A percentile compares a stretch with the other conserved stretches of the same genome.
Evolutionary conservation across 2,113 vertebrate species (phyloP).

Genomic region (Pangasianodon hypophthalmus): DNA sequence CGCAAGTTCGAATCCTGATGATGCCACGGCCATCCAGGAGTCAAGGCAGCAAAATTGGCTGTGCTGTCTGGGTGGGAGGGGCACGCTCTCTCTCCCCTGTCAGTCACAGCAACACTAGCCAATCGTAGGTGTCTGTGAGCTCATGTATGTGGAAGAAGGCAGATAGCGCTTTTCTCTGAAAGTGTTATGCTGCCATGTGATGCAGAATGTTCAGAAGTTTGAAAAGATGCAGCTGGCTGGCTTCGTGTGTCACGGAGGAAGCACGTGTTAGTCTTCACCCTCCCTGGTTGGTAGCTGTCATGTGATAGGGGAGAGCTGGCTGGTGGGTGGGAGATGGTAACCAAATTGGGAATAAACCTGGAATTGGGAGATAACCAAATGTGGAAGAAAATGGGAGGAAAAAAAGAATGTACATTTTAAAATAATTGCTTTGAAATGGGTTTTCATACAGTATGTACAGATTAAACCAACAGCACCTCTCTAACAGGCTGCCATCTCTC

Average conservation of each 20-base stretch:
- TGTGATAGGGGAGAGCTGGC: background rate
- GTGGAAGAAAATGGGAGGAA: background rate
- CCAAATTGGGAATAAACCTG: background rate
- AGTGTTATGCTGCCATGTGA: background rate
- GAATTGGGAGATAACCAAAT: background rate
- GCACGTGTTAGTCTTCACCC: background rate
- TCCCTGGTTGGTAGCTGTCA: background rate
- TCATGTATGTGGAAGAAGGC: background rate
- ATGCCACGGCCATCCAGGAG: background rate
- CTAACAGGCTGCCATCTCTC: background rate
- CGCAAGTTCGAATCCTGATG: background rate
- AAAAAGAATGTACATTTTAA: background rate
- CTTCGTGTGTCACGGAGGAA: background rate
- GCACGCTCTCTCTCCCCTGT: background rate
- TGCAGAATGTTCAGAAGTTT: background rate
- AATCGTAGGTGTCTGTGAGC: background rate
- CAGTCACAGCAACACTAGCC: background rate
- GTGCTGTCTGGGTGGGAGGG: background rate
- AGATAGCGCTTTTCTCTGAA: background rate
- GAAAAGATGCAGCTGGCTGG: background rate
- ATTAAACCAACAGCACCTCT: background rate
- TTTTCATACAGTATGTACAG: background rate
- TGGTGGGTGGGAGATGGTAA: background rate
- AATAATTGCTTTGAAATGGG: background rate
- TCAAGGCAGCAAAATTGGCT: background rate